Conservation (phyloP, 1,140 invertebrate species). For the Apis laboriosa region DNA sequence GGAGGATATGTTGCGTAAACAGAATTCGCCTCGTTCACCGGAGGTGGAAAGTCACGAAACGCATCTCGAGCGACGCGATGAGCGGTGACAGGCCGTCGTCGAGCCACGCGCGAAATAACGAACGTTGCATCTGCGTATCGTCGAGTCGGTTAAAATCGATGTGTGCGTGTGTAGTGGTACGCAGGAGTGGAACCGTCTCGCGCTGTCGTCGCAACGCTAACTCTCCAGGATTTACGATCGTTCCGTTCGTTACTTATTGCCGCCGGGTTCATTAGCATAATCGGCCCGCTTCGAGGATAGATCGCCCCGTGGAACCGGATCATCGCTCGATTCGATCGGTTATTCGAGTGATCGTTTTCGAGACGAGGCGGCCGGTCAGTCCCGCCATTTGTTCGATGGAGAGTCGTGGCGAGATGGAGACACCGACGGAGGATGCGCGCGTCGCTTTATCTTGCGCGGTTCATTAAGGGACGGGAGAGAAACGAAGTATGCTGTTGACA, state of each 20-base stretch:
- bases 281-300: constrained; percentile 55
- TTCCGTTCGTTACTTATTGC: constrained; percentile 57
- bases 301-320: constrained; percentile 59
- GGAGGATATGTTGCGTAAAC: too few species aligned
- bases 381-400: too few species aligned
- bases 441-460: too few species aligned
- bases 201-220: constrained; percentile 12
- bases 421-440: too few species aligned
- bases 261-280: constrained; percentile 63
- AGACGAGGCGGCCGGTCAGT: too few species aligned
- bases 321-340: constrained; percentile 47
- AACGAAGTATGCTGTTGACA: too few species aligned
- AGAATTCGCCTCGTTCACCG: too few species aligned
- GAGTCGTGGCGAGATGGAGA: too few species aligned
- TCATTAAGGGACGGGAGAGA: too few species aligned
- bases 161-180: too few species aligned
- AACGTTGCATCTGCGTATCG: background rate
- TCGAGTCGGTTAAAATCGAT: constrained; percentile 21
- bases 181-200: background rate
- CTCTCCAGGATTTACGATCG: constrained; percentile 59
- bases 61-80: background rate
- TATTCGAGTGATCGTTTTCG: constrained; percentile 28
- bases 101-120: constrained; percentile 22
- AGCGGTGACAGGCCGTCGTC: background rate
- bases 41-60: too few species aligned